Evolutionary conservation across 2,113 vertebrate genomes (phyloP).

Genomic region (Oryzias curvinotus): DNA sequence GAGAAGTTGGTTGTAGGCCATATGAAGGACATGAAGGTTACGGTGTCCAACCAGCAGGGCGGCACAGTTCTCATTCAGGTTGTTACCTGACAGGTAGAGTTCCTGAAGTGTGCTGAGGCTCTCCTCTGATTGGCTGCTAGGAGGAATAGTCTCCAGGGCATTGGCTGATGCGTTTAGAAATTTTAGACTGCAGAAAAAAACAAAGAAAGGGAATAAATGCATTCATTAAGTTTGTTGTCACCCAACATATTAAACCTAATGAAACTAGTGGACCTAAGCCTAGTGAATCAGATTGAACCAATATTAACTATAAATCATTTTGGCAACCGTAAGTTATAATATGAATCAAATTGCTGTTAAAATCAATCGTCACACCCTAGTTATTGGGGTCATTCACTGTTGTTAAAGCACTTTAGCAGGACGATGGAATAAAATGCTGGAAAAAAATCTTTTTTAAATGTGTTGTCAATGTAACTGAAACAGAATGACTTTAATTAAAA

Average conservation of each 20-base stretch:
- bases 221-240: not conserved
- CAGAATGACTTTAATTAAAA: no score
- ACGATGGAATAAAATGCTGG: no score
- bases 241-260: not conserved
- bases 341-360: not conserved
- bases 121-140: constrained; percentile 84
- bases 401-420: no score
- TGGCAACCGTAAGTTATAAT: no score
- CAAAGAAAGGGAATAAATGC: constrained; percentile 5
- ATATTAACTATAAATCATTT: no score
- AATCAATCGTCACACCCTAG: not conserved
- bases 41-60: constrained; percentile 86
- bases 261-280: no score
- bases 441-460: no score
- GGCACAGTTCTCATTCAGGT: constrained; percentile 88
- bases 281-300: no score
- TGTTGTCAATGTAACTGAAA: no score
- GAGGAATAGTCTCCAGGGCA: constrained; percentile 87
- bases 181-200: constrained; percentile 82
- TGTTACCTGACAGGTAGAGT: constrained; percentile 89
- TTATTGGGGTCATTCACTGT: no score
- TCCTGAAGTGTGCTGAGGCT: constrained; percentile 90
- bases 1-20: constrained; percentile 91
- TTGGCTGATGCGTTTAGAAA: constrained; percentile 95
- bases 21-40: constrained; percentile 87